These are phyloP conservation scores for Amaurobius ferox DNA, from an alignment of 2,888 invertebrate genomes.

Conservation along the genomic window DNA sequence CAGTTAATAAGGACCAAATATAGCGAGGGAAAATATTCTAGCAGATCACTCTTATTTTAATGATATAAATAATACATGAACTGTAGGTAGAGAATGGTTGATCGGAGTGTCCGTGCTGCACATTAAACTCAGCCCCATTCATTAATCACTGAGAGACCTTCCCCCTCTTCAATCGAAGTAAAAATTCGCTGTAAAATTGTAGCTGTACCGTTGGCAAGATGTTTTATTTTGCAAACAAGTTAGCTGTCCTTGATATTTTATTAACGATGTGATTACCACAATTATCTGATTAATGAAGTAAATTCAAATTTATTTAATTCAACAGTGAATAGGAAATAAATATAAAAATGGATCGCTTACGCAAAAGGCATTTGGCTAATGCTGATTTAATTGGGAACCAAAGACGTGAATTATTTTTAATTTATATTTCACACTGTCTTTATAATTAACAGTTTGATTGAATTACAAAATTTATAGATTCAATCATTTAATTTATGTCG, in stretches of 20 bases:
- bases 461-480: too few relatives aligned
- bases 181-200: background rate
- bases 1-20: too few relatives aligned
- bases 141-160: slow-evolving; percentile 13
- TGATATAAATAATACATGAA: background rate
- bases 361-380: background rate
- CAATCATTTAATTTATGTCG: too few relatives aligned
- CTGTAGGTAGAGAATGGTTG: background rate
- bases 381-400: background rate
- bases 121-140: background rate
- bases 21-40: too few relatives aligned
- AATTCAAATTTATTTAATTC: slow-evolving; percentile 21
- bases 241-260: slow-evolving; percentile 19
- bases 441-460: too few relatives aligned
- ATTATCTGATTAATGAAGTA: slow-evolving; percentile 22
- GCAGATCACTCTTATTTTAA: too few relatives aligned
- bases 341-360: background rate
- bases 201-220: background rate
- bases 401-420: background rate
- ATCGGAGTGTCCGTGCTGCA: background rate
- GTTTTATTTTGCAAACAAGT: slow-evolving; percentile 17
- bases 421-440: background rate
- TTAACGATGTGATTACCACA: slow-evolving; percentile 21
- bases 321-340: background rate
- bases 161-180: too few relatives aligned